Conservation (phyloP, 1,140 invertebrate genomes). For the Anastatus disparis region DNA sequence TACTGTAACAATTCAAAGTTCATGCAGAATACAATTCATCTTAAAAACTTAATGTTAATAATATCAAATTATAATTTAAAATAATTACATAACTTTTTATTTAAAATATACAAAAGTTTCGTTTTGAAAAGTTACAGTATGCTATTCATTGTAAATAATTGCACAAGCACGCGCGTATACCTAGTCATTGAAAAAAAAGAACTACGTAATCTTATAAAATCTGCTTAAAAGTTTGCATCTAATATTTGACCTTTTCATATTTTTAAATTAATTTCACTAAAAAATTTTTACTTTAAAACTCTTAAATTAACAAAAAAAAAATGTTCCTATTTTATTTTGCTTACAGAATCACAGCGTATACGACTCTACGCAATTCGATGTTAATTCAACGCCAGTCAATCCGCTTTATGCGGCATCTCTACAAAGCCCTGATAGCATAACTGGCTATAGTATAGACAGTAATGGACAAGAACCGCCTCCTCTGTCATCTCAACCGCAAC, state of each 20-base stretch:
- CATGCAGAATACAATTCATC: too few relatives aligned
- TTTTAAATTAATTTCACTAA: too few relatives aligned
- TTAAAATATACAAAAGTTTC: not conserved
- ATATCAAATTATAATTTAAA: too few relatives aligned
- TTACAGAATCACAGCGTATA: constrained; percentile 80
- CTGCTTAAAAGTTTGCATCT: too few relatives aligned
- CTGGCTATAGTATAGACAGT: constrained; percentile 70
- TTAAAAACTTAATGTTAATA: too few relatives aligned
- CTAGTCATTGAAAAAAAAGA: not conserved
- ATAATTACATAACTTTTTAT: too few relatives aligned
- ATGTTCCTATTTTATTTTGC: constrained; percentile 55
- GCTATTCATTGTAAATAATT: not conserved
- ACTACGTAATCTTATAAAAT: too few relatives aligned
- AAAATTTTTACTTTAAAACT: too few relatives aligned
- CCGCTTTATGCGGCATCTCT: constrained; percentile 78
- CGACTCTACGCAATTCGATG: constrained; percentile 82
- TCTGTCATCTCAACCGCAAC: too few relatives aligned
- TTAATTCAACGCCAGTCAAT: constrained; percentile 74
- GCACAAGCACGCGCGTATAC: too few relatives aligned
- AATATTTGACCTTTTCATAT: too few relatives aligned
- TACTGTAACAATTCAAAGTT: constrained; percentile 1
- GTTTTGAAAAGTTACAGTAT: not conserved
- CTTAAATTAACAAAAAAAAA: too few relatives aligned
- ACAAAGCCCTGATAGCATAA: constrained; percentile 80
- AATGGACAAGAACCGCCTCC: constrained; percentile 54